Evolutionary conservation across 2,797 vertebrate genomes (phyloP).

Genomic region (Gymnothorax reevesii): DNA sequence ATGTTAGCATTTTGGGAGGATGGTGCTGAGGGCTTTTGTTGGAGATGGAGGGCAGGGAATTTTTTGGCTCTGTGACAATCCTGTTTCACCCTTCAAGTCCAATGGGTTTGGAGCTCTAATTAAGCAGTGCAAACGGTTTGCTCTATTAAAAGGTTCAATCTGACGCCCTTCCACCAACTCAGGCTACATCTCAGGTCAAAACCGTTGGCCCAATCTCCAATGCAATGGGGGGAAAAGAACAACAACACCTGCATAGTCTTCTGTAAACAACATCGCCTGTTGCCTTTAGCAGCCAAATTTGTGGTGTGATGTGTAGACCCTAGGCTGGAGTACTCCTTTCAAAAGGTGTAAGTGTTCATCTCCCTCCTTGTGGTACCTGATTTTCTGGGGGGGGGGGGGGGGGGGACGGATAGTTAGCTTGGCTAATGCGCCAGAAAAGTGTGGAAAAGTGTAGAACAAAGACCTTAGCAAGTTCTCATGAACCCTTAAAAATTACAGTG

Average conservation of each 20-base stretch:
- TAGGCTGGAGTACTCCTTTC: slow-evolving; percentile 28
- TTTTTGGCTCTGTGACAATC: background rate
- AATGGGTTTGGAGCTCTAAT: background rate
- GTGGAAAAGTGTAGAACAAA: no score
- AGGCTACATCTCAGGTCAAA: slow-evolving; percentile 22
- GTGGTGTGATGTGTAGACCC: slow-evolving; percentile 42
- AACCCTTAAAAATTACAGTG: no score
- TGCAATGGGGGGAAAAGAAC: background rate
- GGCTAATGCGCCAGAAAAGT: no score
- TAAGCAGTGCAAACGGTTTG: slow-evolving; percentile 8
- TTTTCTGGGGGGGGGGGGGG: background rate
- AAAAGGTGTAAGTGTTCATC: slow-evolving; percentile 18
- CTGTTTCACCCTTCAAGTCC: background rate
- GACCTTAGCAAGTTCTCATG: no score
- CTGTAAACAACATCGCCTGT: slow-evolving; percentile 50
- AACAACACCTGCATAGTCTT: slow-evolving; percentile 58
- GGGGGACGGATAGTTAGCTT: background rate
- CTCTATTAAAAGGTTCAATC: slow-evolving; percentile 13
- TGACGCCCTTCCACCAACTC: slow-evolving; percentile 18
- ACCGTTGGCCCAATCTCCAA: slow-evolving; percentile 8
- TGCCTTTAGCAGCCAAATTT: slow-evolving; percentile 40
- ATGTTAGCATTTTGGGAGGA: no score
- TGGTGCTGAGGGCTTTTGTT: no score
- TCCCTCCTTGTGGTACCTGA: background rate
- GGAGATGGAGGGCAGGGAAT: no score